These are phyloP conservation scores for Alces alces DNA, from an alignment of 2,113 vertebrate genomes.

Conservation along the genomic window DNA sequence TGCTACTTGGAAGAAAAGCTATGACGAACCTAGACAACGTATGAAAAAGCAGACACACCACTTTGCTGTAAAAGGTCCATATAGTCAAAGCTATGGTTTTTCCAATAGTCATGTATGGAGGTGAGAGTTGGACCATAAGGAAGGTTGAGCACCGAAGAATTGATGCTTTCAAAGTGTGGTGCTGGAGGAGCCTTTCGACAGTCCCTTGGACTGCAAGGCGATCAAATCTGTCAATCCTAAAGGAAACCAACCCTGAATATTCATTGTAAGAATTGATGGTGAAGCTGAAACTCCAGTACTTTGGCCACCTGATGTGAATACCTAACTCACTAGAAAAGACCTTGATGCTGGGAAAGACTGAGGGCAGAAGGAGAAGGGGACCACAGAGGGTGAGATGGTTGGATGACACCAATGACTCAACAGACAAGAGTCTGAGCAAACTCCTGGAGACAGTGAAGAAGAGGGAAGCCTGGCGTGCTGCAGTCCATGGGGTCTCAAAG, in stretches of 20 bases:
- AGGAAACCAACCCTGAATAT: neutral
- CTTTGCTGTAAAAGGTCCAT: neutral
- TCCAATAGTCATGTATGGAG: neutral
- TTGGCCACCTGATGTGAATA: neutral
- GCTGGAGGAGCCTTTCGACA: neutral
- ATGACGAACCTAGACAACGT: accelerated
- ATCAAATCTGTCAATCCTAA: neutral
- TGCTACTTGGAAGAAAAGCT: neutral
- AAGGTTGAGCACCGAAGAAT: neutral
- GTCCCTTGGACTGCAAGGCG: neutral
- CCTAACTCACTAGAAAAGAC: neutral
- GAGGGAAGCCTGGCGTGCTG: neutral
- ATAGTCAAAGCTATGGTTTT: neutral
- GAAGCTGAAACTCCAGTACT: neutral
- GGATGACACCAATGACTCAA: neutral
- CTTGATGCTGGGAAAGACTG: neutral
- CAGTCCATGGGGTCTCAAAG: neutral
- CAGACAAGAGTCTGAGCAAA: neutral
- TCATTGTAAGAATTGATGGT: neutral
- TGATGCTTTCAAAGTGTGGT: neutral
- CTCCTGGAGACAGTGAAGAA: neutral
- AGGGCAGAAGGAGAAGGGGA: neutral
- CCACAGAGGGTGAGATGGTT: neutral
- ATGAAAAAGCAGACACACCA: neutral
- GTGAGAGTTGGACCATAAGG: neutral